Base-by-base conservation (phyloP, 2,888 invertebrate species). In the Eupithecia inturbata region DNA sequence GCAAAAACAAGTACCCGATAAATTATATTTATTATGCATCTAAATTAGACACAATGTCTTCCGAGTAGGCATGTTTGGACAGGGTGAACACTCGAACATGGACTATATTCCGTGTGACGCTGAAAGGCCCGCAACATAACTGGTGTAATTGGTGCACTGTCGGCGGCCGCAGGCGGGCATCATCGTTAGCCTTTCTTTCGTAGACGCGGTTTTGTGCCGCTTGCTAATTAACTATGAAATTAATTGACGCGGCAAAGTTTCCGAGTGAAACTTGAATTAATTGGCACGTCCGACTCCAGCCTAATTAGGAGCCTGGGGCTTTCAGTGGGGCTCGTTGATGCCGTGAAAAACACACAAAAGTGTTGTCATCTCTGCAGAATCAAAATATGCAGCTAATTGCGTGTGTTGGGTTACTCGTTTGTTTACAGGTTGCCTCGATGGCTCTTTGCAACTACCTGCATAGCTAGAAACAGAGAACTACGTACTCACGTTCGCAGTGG, bases 171-270 rank as follows among this genome's bases (percentile, higher is more conserved):
- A 83, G 86, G 86, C 88, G 85, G 86, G 88, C 91, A 89, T 92
- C 91, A 89, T 92, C 92, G 93, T 92, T 92, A 92, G 92, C 93
- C 91, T 92, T 93, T 93, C 92, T 93, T 92, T 90, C 88, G 85
- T 86, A 88, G 89, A 85, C 88, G 90, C 88, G 91, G 94, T 92
- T 92, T 93, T 92, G 93, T 92, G 91, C 91, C 87, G 84, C 90
- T 89, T 90, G 92, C 93, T 94, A 94, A 94, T 94, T 94, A 94
- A 94, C 93, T 94, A 94, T 94, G 94, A 94, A 94, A 94, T 94
- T 94, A 94, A 94, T 94, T 94, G 94, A 94, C 93, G 94, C 92
- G 90, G 94, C 92, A 92, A 94, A 94, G 92, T 94, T 94, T 93
- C 92, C 91, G 91, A 92, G 92, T 92, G 93, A 94, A 94, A 94